Evolutionary conservation across 2,797 vertebrate species (phyloP), one percentile per base, ranked within the genome.

Genomic region (Ptychadena robeensis): DNA sequence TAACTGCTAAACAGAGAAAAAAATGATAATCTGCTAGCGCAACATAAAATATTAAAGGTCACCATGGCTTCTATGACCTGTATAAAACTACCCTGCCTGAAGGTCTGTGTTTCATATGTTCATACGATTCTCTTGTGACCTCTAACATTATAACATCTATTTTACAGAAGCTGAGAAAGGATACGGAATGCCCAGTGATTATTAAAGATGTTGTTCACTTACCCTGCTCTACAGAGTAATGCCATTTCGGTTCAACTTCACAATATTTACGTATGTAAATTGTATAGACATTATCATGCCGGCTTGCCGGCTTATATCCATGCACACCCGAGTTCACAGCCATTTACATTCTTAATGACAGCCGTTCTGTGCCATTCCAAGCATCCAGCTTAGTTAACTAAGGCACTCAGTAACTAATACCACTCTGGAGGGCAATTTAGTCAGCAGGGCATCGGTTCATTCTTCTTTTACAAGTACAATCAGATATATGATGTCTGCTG

Each of bases 361-460:
- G 90, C 90, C 89, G 87, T 88, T 93, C 90, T 89, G 90, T 89
- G 89, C 87, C 90, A 88, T 89, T 92, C 91, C 90, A 90, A 90
- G 89, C 87, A 87, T 53, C 81, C 77, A 91, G 89, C 87, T 92
- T 91, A 84, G 86, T 93, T 93, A 92, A 92, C 91, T 91, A 91
- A 93, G 91, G 90, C 88, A 89, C 90, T 88, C 88, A 90, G 92
- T 89, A 90, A 93, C 91, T 89, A 91, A 93, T 88, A 88, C 92
- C 87, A 87, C 93, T 93, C 93, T 67, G 31, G 92, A 92, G 92
- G 89, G 90, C 90, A 90, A 91, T 92, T 93, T 87, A 92, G 89
- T 88, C 92, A 92, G 94, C 92, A 91, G 93, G 93, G 88, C 89
- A 90, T 89, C 88, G 85, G 87, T 89, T 90, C 88, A 87, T 91